Evolutionary conservation across 2,888 invertebrate species (phyloP), one percentile per base, ranked within the genome.

Genomic region (Agrilus biguttatus): DNA sequence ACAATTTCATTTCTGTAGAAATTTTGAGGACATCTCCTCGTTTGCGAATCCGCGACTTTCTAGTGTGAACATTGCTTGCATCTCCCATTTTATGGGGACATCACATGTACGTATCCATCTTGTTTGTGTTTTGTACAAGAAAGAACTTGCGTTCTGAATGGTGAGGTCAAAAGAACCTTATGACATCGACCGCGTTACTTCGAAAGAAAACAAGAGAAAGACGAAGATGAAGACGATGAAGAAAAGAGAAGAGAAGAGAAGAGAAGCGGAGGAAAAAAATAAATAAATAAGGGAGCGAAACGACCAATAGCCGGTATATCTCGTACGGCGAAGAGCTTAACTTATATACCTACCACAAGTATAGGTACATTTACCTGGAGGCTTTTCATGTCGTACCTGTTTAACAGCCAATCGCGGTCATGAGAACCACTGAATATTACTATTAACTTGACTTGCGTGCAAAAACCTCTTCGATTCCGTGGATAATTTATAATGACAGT

Each of bases 351-450:
- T 7, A 35, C 35, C 14, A 13, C 8, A 14, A 8, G 35, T 40
- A 42, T 42, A n/a, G n/a, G n/a, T n/a, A 47, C 49, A 45, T 47
- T 49, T 42, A 47, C 39, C 45, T 45, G 23, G 32, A 45, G 32
- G 33, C 37, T 37, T 40, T 17, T 32, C 43, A 43, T 42, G 43
- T 42, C 42, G 33, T 45, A 51, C 49, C 49, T 38, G 49, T 50
- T 51, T 47, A 48, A 51, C 50, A 53, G 45, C 52, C 51, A 52
- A 52, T 50, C 46, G 49, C 47, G 45, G 36, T 48, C 50, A 50
- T 51, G 51, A 49, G 51, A 51, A 51, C 46, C 44, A 44, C 45
- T 47, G 48, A 49, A 51, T 48, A 49, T 49, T 50, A 45, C 28
- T 28, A 28, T 28, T 47, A 47, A 43, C 45, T 46, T 40, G 45